These are phyloP conservation scores for Cassiopea xamachana DNA, from an alignment of 30 jellyfish, hydroid and myxozoan species.

Conservation along the genomic window DNA sequence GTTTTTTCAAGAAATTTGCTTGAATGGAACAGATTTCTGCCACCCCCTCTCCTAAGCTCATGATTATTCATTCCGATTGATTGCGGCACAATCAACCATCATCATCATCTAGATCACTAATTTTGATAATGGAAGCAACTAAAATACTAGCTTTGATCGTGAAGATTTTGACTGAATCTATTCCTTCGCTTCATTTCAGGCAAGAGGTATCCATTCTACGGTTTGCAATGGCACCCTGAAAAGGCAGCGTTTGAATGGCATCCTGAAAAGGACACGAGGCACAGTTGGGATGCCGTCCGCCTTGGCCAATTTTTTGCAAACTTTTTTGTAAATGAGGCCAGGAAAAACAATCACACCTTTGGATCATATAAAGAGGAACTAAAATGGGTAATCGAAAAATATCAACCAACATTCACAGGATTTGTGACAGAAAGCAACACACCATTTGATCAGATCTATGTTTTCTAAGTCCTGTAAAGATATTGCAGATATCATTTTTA, in stretches of 20 bases:
- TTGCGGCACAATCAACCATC: too few relatives aligned
- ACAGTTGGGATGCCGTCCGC: constrained; percentile 71
- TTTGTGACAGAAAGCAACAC: constrained; percentile 55
- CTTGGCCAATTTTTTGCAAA: constrained; percentile 79
- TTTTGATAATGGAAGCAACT: too few relatives aligned
- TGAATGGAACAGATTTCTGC: too few relatives aligned
- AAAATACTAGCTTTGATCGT: too few relatives aligned
- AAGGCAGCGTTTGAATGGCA: constrained; percentile 83
- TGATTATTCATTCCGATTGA: too few relatives aligned
- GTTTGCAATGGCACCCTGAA: constrained; percentile 88
- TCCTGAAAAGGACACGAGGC: constrained; percentile 58
- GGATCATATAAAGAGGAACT: constrained; percentile 50
- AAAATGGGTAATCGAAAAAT: constrained; percentile 53
- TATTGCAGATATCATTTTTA: too few relatives aligned
- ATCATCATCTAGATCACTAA: too few relatives aligned
- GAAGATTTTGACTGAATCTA: too few relatives aligned
- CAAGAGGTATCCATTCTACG: constrained; percentile 70
- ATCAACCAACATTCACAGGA: constrained; percentile 69
- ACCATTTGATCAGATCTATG: constrained; percentile 80
- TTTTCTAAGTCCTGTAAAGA: constrained; percentile 25
- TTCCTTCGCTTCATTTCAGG: constrained; percentile 48
- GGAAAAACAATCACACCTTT: constrained; percentile 63
- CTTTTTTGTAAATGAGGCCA: constrained; percentile 70
- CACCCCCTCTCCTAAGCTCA: too few relatives aligned
- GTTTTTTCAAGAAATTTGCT: too few relatives aligned